Evolutionary conservation across 2,888 invertebrate species (phyloP), one percentile per base, ranked within the genome.

Genomic region (Apodemia duryi): DNA sequence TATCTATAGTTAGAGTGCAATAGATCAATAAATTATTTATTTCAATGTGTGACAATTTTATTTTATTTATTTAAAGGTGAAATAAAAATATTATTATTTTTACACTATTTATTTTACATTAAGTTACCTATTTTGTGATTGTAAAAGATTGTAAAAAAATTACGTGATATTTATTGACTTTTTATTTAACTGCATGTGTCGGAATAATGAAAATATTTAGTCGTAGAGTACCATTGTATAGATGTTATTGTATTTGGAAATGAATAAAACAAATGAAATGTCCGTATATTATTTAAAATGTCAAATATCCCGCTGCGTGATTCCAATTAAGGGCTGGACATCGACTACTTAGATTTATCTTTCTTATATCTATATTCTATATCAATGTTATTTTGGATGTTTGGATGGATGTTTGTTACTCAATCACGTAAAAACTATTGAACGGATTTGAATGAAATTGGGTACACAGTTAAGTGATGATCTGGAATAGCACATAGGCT

Each of bases 211-310:
- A 84, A 83, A 82, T 82, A 83, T 86, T 85, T 89, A 91, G 89
- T 78, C 79, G 90, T 90, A 90, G 91, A 79, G 76, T 83, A 86
- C 84, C 83, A 88, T 86, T 92, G 91, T 89, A 92, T 92, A 91
- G 91, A 91, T 92, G 92, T 92, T 92, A 92, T 88, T 91, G 91
- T 91, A 91, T 84, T 90, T 91, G 86, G 46, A 88, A 88, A 86
- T 83, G 80, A 91, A 91, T 89, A 89, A 91, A 91, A 85, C 71
- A 80, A 81, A 70, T 65, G 68, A 68, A 70, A 69, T 46, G 46
- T 46, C 11, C 11, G 46, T 46, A 13, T 46, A 5, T 46, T 46
- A 46, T 46, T 46, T 13, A 46, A 3, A 4, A 13, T 1, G 38
- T 38, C 6, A 38, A 38, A 38, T 6, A 35, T 35, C 35, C 1